A percentile compares a stretch with the other conserved stretches of the same genome.
These are phyloP conservation scores for Carassius auratus DNA, from an alignment of 2,113 vertebrate genomes.

Conservation along the genomic window DNA sequence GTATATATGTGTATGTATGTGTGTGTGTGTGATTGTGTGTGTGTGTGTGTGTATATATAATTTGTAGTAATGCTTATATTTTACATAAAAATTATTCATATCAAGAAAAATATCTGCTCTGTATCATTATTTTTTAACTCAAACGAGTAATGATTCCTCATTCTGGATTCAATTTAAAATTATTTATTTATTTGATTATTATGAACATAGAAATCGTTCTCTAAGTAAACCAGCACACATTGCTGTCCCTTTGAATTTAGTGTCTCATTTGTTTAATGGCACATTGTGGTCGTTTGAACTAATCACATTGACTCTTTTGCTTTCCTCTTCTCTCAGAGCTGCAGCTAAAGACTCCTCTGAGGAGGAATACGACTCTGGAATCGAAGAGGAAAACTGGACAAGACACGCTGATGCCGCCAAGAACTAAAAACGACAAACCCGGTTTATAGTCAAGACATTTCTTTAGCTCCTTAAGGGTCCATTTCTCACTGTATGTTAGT, in stretches of 20 bases:
- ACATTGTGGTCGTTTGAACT: not conserved
- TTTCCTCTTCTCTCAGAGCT: constrained; percentile 73
- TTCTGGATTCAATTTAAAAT: not conserved
- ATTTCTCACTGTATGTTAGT: not conserved
- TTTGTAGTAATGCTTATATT: too few species aligned
- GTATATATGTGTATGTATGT: too few species aligned
- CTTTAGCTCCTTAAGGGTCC: constrained; percentile 20
- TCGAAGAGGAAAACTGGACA: constrained; percentile 88
- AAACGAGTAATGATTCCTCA: not conserved
- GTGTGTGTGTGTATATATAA: too few species aligned
- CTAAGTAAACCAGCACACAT: too few species aligned
- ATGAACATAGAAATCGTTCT: too few species aligned
- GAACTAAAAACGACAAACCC: constrained; percentile 72
- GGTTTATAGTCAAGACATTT: not conserved
- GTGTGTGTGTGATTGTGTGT: too few species aligned
- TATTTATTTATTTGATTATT: too few species aligned
- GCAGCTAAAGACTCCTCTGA: constrained; percentile 83
- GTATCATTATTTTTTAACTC: not conserved
- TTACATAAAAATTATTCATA: too few species aligned
- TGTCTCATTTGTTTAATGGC: too few species aligned
- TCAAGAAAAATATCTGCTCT: too few species aligned
- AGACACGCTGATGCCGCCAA: constrained; percentile 87
- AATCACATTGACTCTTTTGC: not conserved
- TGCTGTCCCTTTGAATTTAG: too few species aligned
- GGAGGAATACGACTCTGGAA: constrained; percentile 88